phyloP scores from a whole-genome alignment of 2,113 vertebrate genomes.

The Alouatta palliata region DNA sequence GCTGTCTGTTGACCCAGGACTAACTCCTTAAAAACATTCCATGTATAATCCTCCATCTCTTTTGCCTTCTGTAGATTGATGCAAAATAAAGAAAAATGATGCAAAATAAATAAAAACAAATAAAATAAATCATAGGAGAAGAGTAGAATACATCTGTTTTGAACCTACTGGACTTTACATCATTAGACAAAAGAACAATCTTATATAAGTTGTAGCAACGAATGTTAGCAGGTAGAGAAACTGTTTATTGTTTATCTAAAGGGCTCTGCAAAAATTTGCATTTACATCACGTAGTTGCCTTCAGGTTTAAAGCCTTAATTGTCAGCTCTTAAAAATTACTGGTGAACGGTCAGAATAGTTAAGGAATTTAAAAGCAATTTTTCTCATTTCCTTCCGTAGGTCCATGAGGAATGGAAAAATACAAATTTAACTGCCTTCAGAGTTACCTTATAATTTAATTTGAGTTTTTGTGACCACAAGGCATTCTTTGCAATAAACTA shows the following conservation, averaged over 20 bases:
- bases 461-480: constrained; percentile 55
- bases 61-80: background rate
- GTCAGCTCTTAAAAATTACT: constrained; percentile 39
- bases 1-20: background rate
- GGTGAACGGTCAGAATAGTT: constrained; percentile 32
- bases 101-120: background rate
- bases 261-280: background rate
- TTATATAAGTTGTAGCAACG: background rate
- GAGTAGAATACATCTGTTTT: constrained; percentile 1
- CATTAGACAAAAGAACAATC: constrained; percentile 8
- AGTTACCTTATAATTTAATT: constrained; percentile 71
- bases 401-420: constrained; percentile 55
- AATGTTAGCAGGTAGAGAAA: background rate
- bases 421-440: constrained; percentile 63
- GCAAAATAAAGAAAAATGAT: background rate
- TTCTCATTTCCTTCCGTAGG: constrained; percentile 62
- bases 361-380: constrained; percentile 27
- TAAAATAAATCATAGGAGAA: background rate
- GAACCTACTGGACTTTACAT: background rate
- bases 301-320: constrained; percentile 32
- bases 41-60: background rate
- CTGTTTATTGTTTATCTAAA: background rate
- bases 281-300: background rate
- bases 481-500: constrained; percentile 55
- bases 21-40: background rate